Base-by-base conservation (phyloP, 2,113 vertebrate genomes). In the Zonotrichia leucophrys region DNA sequence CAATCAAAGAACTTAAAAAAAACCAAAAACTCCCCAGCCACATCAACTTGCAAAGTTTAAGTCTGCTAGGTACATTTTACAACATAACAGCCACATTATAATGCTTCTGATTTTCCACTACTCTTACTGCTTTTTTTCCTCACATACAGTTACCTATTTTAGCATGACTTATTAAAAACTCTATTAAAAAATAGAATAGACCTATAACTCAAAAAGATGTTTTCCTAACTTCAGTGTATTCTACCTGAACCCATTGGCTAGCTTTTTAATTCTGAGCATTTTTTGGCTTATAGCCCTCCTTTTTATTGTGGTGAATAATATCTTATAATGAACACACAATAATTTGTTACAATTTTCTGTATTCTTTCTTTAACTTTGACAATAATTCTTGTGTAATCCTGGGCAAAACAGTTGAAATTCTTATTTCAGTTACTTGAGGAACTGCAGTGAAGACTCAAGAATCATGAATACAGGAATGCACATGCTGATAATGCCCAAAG, bases 11-110 rank as follows among this genome's bases (percentile, higher is more conserved):
- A 59, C 1, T 19, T 15, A 58, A 35, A 42, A 50, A n/a, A 30
- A 6, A 14, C 1, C 9, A 9, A 58, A 55, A 35, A 52, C 8
- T 1, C 0, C 1, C 2, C 9, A 37, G 18, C 4, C 19, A 46
- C 21, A 41, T 41, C 37, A 80, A 15, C 5, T 46, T 59, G 3
- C 8, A 73, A n/a, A 1, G 5, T 60, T 77, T 12, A 74, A 15
- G 47, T 82, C 37, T 79, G 11, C 24, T 62, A 62, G 27, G 7
- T 70, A 66, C 13, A 14, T 60, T 74, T 84, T 46, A 42, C 25
- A 50, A 64, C 5, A 4, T 23, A 87, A 67, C 5, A 64, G 3
- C 3, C 41, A 70, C 21, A 14, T 44, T 62, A 55, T 17, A 18
- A 31, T 15, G 6, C 33, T 75, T 56, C 21, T 85, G 15, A 42